phyloP scores from a whole-genome alignment of 2,113 vertebrate species.

The Xenopus tropicalis region UCB_Xtro_10.0 CM004445.2:40404501-40405000 shows the following conservation, averaged over 20 bases:
- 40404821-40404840: too few species aligned
- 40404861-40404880: too few species aligned
- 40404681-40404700: background rate
- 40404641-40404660: conserved; percentile 17
- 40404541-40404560: conserved; percentile 17
- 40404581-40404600: conserved; percentile 67
- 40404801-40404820: background rate
- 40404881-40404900: too few species aligned
- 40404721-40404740: conserved; percentile 16
- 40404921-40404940: too few species aligned
- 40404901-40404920: too few species aligned
- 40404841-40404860: too few species aligned
- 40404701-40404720: conserved; percentile 36
- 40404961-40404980: too few species aligned
- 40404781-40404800: background rate
- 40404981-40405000: too few species aligned
- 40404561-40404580: conserved; percentile 66
- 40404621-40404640: conserved; percentile 75
- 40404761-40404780: background rate
- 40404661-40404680: conserved; percentile 47
- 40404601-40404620: conserved; percentile 52
- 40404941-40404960: too few species aligned
- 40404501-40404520: conserved; percentile 35
- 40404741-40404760: too few species aligned
- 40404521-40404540: conserved; percentile 33